These are phyloP conservation scores for Kradibia gibbosae DNA, from an alignment of 1,140 invertebrate genomes.

Conservation along the genomic window DNA sequence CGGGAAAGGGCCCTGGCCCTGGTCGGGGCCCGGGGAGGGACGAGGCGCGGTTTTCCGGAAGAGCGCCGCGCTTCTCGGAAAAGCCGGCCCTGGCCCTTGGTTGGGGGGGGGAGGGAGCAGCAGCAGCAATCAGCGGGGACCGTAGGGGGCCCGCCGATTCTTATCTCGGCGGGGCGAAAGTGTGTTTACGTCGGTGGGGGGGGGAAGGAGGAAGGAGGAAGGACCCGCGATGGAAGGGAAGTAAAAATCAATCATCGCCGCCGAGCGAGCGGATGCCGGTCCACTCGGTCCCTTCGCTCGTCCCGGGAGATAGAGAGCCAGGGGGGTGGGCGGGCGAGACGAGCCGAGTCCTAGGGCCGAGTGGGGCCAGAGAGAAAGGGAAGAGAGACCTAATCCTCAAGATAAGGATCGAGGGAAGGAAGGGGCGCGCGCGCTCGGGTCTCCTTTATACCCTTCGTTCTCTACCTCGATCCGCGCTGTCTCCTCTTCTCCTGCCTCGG, in stretches of 20 bases:
- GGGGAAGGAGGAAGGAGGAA: neutral
- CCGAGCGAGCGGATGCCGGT: slow-evolving; percentile 1
- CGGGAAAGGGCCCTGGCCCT: neutral
- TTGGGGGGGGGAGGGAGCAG: no score
- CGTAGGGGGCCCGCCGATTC: slow-evolving; percentile 3
- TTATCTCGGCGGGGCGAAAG: slow-evolving; percentile 10
- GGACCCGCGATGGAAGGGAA: neutral
- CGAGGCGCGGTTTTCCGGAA: slow-evolving; percentile 28
- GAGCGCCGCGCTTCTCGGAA: slow-evolving; percentile 17
- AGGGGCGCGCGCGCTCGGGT: neutral
- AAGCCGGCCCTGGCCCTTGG: no score
- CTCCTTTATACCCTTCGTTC: slow-evolving; percentile 5
- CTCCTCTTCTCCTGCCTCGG: slow-evolving; percentile 8
- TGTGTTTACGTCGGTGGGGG: neutral
- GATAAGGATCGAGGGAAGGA: slow-evolving; percentile 35
- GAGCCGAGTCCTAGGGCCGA: neutral
- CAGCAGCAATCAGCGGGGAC: slow-evolving; percentile 1
- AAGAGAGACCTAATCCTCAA: slow-evolving; percentile 41
- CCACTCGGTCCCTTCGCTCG: neutral
- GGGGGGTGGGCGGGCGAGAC: no score
- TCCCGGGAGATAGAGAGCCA: no score
- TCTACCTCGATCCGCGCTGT: neutral
- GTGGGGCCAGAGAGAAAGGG: neutral
- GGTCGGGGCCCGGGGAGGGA: neutral
- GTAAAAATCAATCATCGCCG: slow-evolving; percentile 38